Evolutionary conservation across 2,888 invertebrate genomes (phyloP).

Genomic region (Perithous albicinctus): DNA sequence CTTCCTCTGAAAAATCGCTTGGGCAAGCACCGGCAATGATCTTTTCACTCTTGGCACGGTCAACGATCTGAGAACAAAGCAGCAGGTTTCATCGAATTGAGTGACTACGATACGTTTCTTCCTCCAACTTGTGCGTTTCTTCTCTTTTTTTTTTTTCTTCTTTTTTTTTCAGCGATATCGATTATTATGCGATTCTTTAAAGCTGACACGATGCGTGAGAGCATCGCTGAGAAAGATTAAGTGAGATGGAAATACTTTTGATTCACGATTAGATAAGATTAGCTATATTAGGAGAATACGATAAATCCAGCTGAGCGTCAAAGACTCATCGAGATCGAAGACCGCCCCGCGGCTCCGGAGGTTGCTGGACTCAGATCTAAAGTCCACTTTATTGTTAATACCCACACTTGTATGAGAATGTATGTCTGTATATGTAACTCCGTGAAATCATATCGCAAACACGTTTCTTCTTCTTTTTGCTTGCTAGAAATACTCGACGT

Average conservation of each 20-base stretch:
- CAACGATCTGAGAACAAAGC: constrained; percentile 63
- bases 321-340: constrained; percentile 75
- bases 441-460: neutral
- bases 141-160: neutral
- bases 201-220: neutral
- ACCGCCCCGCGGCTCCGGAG: constrained; percentile 83
- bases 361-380: constrained; percentile 75
- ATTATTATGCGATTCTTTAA: constrained; percentile 35
- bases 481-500: neutral
- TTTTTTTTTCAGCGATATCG: constrained; percentile 11
- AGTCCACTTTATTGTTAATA: constrained; percentile 66
- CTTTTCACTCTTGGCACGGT: constrained; percentile 36
- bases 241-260: constrained; percentile 30
- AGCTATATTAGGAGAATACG: constrained; percentile 46
- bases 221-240: constrained; percentile 10
- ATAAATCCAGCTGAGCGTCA: constrained; percentile 20
- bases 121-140: neutral
- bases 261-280: constrained; percentile 74
- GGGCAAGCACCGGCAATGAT: constrained; percentile 18
- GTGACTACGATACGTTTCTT: constrained; percentile 31
- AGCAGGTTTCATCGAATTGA: constrained; percentile 25
- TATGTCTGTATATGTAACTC: neutral
- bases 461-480: neutral
- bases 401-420: neutral
- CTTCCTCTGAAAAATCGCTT: too few species aligned